Percentiles rank a stretch among this genome's conserved stretches.
Evolutionary conservation across 2,797 vertebrate species (phyloP).

Genomic region (Myotis findleyi): DNA sequence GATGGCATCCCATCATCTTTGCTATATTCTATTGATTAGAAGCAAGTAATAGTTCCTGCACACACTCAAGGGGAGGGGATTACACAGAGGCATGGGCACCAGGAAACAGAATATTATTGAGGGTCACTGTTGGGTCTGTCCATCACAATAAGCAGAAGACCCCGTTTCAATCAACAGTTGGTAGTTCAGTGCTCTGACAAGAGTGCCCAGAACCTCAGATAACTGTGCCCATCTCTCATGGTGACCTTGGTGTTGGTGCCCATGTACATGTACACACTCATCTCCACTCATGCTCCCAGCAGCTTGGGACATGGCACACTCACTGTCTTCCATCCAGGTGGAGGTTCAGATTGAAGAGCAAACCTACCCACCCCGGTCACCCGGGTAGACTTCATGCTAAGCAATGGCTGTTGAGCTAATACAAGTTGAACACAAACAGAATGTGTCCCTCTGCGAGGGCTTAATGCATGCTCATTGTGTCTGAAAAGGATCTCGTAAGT

Average conservation of each 20-base stretch:
- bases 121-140: neutral
- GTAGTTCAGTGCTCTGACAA: neutral
- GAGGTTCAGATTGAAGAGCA: neutral
- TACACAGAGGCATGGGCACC: neutral
- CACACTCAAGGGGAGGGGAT: neutral
- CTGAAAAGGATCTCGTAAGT: neutral
- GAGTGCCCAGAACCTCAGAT: neutral
- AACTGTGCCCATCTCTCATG: neutral
- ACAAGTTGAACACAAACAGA: neutral
- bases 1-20: neutral
- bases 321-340: neutral
- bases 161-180: accelerated
- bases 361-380: neutral
- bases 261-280: neutral
- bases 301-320: neutral
- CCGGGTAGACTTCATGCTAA: neutral
- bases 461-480: neutral
- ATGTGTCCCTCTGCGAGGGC: neutral
- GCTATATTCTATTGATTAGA: neutral
- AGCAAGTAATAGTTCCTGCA: neutral
- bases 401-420: too few relatives aligned
- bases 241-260: neutral
- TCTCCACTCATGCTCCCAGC: neutral
- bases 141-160: neutral
- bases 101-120: neutral